Percentiles rank a stretch among this genome's conserved stretches.
Conservation (phyloP, 2,797 vertebrate genomes). For the Sebastes oblongus region DNA sequence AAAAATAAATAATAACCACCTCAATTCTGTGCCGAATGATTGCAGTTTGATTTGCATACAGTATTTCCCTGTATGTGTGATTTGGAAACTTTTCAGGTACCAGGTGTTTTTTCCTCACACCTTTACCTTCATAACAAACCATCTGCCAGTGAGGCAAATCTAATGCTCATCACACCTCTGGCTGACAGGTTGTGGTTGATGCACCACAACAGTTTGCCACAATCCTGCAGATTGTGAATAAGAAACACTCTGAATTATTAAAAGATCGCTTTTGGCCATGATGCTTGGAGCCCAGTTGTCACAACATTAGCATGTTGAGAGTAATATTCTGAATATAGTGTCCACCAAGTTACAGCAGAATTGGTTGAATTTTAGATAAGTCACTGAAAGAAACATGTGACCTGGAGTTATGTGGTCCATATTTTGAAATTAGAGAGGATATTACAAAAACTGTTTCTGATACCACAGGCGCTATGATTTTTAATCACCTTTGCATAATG, state of each 20-base stretch:
- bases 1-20: background rate
- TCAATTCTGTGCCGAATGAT: background rate
- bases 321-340: background rate
- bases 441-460: background rate
- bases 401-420: background rate
- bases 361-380: background rate
- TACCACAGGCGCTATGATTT: background rate
- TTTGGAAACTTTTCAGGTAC: background rate
- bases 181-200: constrained; percentile 27
- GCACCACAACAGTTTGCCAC: constrained; percentile 7
- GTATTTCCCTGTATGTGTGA: background rate
- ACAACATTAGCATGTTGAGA: constrained; percentile 21
- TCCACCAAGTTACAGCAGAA: background rate
- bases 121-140: constrained; percentile 25
- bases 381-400: background rate
- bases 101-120: background rate
- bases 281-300: background rate
- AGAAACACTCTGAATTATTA: constrained; percentile 50
- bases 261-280: constrained; percentile 40
- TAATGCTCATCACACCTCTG: constrained; percentile 30
- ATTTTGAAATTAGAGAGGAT: background rate
- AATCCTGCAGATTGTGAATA: constrained; percentile 10
- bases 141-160: constrained; percentile 9
- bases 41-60: constrained; percentile 10
- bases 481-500: constrained; percentile 14